These are phyloP conservation scores for Leptosomus discolor DNA, from an alignment of 2,113 vertebrate species.

Conservation along the genomic window DNA sequence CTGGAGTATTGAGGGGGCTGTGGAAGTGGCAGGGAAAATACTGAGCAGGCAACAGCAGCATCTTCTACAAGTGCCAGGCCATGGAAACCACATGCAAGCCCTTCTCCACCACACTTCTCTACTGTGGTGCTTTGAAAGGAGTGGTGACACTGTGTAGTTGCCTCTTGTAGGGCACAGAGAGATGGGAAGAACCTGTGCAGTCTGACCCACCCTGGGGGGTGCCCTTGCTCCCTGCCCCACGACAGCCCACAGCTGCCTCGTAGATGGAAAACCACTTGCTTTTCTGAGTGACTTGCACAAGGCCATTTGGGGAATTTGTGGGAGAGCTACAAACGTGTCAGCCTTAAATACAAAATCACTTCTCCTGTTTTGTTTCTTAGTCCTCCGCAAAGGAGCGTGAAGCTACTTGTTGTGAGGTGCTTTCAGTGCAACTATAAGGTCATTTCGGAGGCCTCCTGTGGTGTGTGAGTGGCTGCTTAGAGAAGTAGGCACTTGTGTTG, in stretches of 20 bases:
- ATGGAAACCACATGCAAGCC: neutral
- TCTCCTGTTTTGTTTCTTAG: neutral
- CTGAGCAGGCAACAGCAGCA: no score
- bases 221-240: neutral
- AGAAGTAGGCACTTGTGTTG: neutral
- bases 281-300: no score
- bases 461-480: neutral
- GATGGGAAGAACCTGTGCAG: neutral
- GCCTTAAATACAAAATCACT: fast-evolving
- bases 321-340: fast-evolving
- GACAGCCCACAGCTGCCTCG: neutral
- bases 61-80: no score
- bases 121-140: fast-evolving
- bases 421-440: neutral
- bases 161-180: neutral
- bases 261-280: fast-evolving
- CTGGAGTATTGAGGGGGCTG: neutral
- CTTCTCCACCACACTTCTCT: neutral
- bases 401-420: neutral
- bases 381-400: fast-evolving
- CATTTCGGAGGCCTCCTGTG: neutral
- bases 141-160: fast-evolving
- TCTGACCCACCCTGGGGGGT: no score
- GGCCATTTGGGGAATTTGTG: neutral
- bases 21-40: neutral